Base-by-base conservation (phyloP, 92 coral and sea anemone genomes). In the Parazoanthus atlanticus region DNA sequence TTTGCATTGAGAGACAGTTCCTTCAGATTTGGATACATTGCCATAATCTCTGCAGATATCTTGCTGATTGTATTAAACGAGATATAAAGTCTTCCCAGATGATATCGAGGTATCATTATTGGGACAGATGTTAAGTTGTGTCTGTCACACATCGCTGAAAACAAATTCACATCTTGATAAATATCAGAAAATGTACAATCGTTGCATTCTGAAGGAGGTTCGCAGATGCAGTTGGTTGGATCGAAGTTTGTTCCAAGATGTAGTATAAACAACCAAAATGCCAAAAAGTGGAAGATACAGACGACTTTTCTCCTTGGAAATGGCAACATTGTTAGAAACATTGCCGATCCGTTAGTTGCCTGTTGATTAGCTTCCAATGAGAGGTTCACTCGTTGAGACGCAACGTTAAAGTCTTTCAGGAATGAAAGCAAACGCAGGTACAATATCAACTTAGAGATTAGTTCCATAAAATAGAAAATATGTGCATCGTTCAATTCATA, bases 1-100 rank as follows among this genome's bases (percentile, higher is more conserved):
- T 83, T 81, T 65, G 47, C 85, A 58, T 58, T 81, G 23, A 81
- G 85, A 81, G 85, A 81, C 28, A 81, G 71, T 61, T 54, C 72
- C 47, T 56, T 81, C 46, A 83, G 26, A 23, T 23, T 28, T 30
- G 86, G 33, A 21, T 83, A 83, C 23, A 16, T 28, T 46, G 73
- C 66, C 85, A 81, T 81, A 56, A 81, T 16, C 73, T 81, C 30
- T 36, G 74, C 6, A 81, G 85, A 81, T 15, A 81, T 61, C 43
- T 30, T 34, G 28, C 49, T 54, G 74, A 81, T 81, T 43, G 33
- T 33, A 32, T 81, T 81, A 21, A 56, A 54, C 47, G 72, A 30
- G 29, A 81, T 33, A 16, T 7, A 33, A 0, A 81, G 73, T 34
- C 19, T 81, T 29, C 85, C 85, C 30, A 81, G 74, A 15, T 31